These are phyloP conservation scores for Empidonax traillii DNA, from an alignment of 2,113 vertebrate genomes.

Conservation along the genomic window DNA sequence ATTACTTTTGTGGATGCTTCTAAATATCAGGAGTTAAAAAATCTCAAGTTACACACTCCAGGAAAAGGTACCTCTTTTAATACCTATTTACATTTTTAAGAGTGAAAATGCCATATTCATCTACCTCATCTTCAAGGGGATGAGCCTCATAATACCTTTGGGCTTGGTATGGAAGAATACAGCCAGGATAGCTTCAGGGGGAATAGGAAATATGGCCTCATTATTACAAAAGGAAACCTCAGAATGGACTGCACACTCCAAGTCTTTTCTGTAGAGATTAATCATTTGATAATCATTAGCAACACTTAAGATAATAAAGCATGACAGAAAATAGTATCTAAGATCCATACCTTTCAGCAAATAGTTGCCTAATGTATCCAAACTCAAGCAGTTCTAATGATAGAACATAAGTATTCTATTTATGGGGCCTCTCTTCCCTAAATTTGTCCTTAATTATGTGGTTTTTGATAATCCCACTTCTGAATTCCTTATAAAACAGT, in stretches of 20 bases:
- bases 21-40: neutral
- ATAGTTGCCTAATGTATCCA: neutral
- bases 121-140: neutral
- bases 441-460: neutral
- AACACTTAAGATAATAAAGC: neutral
- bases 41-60: neutral
- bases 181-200: neutral
- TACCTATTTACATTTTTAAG: neutral
- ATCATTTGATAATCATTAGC: neutral
- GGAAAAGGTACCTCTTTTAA: neutral
- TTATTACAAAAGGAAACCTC: neutral
- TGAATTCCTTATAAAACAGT: neutral
- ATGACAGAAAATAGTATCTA: neutral
- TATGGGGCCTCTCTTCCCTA: neutral
- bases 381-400: neutral
- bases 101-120: neutral
- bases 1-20: neutral
- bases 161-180: neutral
- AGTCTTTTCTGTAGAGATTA: neutral
- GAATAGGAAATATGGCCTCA: neutral
- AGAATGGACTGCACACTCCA: neutral
- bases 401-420: neutral
- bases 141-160: neutral
- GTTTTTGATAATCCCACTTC: neutral
- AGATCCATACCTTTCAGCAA: neutral